Percentiles rank a stretch among this genome's conserved stretches.
Evolutionary conservation across 92 coral and sea anemone species (phyloP).

Genomic region (Zoanthus gigantus): DNA sequence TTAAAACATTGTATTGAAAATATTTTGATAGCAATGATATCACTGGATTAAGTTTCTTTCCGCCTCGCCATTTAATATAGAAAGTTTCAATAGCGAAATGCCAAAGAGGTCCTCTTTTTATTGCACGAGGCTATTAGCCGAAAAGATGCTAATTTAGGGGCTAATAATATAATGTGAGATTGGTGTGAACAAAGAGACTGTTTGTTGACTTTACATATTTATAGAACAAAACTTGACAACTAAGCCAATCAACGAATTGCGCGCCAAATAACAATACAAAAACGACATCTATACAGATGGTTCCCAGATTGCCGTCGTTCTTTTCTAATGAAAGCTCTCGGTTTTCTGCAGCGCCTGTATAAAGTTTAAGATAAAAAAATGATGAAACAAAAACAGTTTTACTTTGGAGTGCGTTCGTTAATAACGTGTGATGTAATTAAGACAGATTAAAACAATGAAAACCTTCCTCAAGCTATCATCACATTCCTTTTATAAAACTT

Average conservation of each 20-base stretch:
- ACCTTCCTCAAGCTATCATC: slow-evolving; percentile 27
- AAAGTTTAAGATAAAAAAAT: slow-evolving; percentile 7
- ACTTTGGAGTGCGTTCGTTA: slow-evolving; percentile 22
- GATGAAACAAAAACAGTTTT: slow-evolving; percentile 29
- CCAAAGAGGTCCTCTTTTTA: slow-evolving; percentile 63
- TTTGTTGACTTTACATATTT: slow-evolving; percentile 72
- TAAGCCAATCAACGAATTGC: slow-evolving; percentile 70
- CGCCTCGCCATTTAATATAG: slow-evolving; percentile 65
- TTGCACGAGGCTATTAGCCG: slow-evolving; percentile 82
- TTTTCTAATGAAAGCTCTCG: slow-evolving; percentile 25
- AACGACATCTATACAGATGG: slow-evolving; percentile 51
- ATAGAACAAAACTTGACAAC: slow-evolving; percentile 72
- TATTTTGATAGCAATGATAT: slow-evolving; percentile 87
- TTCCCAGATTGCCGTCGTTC: slow-evolving; percentile 36
- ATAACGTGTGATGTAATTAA: slow-evolving; percentile 28
- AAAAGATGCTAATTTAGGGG: slow-evolving; percentile 88
- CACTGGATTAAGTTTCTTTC: slow-evolving; percentile 83
- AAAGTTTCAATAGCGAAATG: slow-evolving; percentile 65
- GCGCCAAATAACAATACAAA: slow-evolving; percentile 65
- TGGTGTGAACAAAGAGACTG: slow-evolving; percentile 76
- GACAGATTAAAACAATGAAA: slow-evolving; percentile 28
- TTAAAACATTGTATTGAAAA: slow-evolving; percentile 78
- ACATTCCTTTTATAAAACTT: slow-evolving; percentile 33
- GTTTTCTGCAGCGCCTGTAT: slow-evolving; percentile 23
- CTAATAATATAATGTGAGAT: slow-evolving; percentile 82